Base-by-base conservation (phyloP, 2,797 vertebrate species). In the Eleutherodactylus coqui region DNA sequence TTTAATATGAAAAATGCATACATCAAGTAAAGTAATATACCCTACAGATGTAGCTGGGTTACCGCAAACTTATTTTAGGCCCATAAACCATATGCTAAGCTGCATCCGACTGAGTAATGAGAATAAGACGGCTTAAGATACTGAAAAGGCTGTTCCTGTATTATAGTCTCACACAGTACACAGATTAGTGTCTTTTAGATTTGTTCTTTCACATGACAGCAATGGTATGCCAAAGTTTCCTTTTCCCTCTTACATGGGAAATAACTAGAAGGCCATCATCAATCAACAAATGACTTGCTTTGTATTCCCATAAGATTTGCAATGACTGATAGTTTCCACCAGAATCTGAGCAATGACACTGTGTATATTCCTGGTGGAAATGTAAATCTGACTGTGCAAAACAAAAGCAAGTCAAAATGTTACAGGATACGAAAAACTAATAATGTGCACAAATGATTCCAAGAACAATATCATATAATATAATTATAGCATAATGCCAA, bases 261-360 rank as follows among this genome's bases (percentile, higher is more conserved):
- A 58, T 83, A 38, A 55, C 67, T 82, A n/a, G 49, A 43, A 83
- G 60, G 41, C 7, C 10, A 24, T 9, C 67, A 83, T 83, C 49
- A 82, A 70, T 72, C 47, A 73, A 73, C 45, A 83, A 83, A 27
- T 58, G 7, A 83, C 4, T 58, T n/a, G 43, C 24, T 53, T 29
- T 73, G 67, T n/a, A 58, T 73, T 53, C 81, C 41, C 67, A 60
- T 27, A 72, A 47, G 79, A 41, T 27, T 72, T 49, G 17, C 24
- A 53, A 27, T 82, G 64, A 72, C 79, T 70, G 34, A 73, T 58
- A 10, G 41, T 53, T 83, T 83, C 36, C 67, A 29, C 13, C 58
- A 47, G 67, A 83, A 73, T 53, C 27, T 32, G 11, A 29, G 34
- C 47, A 53, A 47, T 82, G 36, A 41, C 81, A 49, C 58, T 41